These are phyloP conservation scores for Narcine bancroftii DNA, from an alignment of 2,113 vertebrate species.

Conservation along the genomic window DNA sequence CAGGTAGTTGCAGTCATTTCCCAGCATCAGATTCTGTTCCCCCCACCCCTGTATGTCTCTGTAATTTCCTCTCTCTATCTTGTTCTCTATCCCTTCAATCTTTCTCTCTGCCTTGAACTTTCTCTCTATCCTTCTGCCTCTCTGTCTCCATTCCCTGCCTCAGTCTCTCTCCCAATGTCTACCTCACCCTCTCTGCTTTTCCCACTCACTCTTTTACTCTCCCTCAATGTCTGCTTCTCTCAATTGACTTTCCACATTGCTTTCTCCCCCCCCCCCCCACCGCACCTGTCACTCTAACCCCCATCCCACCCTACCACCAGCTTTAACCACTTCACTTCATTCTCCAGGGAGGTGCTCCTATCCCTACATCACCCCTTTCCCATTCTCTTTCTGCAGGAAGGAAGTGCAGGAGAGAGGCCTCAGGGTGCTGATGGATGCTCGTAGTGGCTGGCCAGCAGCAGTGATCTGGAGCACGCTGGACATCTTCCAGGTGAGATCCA, in stretches of 20 bases:
- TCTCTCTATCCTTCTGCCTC: not conserved
- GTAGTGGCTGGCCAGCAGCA: conserved; percentile 44
- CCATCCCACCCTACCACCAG: too few species aligned
- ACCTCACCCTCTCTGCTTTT: not conserved
- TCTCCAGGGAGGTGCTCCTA: too few species aligned
- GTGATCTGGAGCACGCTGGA: conserved; percentile 52
- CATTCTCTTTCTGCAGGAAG: conserved; percentile 50
- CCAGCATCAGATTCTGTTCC: not conserved
- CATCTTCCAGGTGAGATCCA: conserved; percentile 41
- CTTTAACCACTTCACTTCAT: too few species aligned
- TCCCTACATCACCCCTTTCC: not conserved
- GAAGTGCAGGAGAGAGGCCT: conserved; percentile 64
- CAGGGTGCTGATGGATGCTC: conserved; percentile 66
- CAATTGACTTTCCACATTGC: not conserved
- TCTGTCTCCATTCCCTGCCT: not conserved
- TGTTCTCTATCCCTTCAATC: not conserved
- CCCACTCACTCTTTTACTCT: not conserved
- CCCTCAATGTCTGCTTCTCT: not conserved
- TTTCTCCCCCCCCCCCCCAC: not conserved
- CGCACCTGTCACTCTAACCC: not conserved
- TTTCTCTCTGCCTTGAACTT: not conserved
- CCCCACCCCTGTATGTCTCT: not conserved
- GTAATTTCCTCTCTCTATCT: not conserved
- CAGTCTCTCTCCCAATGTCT: not conserved
- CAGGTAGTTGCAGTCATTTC: too few species aligned